These are phyloP conservation scores for Lysiphlebus fabarum DNA, from an alignment of 1,140 invertebrate genomes.

Conservation along the genomic window DNA sequence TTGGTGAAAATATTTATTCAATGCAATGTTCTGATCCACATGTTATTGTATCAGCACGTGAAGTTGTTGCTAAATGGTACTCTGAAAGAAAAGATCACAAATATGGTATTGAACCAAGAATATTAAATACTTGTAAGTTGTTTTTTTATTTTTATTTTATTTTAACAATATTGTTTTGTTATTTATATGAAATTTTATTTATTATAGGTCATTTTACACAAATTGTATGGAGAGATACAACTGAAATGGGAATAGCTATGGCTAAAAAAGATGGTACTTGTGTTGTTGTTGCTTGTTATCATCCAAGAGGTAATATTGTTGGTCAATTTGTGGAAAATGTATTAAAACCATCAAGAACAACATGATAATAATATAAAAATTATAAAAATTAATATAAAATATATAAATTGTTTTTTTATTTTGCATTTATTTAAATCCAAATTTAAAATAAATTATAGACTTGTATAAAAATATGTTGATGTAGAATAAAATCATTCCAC, in stretches of 20 bases:
- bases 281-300: conserved; percentile 75
- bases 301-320: conserved; percentile 77
- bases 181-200: conserved; percentile 9
- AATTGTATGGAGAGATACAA: conserved; percentile 71
- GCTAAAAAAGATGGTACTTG: conserved; percentile 63
- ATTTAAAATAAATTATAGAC: conserved; percentile 29
- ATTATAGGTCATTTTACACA: conserved; percentile 69
- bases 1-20: conserved; percentile 66
- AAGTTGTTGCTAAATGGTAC: conserved; percentile 69
- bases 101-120: conserved; percentile 61
- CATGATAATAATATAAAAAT: conserved; percentile 29
- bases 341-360: conserved; percentile 49
- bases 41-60: conserved; percentile 61
- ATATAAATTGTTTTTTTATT: conserved; percentile 32
- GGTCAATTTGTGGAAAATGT: conserved; percentile 72
- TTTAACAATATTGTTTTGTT: not conserved
- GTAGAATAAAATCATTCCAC: conserved; percentile 14
- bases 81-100: conserved; percentile 64
- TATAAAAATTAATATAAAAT: too few species aligned
- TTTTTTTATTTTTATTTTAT: not conserved
- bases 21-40: conserved; percentile 68
- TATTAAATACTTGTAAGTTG: conserved; percentile 57
- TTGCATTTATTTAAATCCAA: conserved; percentile 20
- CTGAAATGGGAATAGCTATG: conserved; percentile 71
- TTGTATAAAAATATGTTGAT: conserved; percentile 15